Evolutionary conservation across 2,888 invertebrate species (phyloP).

Genomic region (Hirudinaria manillensis): DNA sequence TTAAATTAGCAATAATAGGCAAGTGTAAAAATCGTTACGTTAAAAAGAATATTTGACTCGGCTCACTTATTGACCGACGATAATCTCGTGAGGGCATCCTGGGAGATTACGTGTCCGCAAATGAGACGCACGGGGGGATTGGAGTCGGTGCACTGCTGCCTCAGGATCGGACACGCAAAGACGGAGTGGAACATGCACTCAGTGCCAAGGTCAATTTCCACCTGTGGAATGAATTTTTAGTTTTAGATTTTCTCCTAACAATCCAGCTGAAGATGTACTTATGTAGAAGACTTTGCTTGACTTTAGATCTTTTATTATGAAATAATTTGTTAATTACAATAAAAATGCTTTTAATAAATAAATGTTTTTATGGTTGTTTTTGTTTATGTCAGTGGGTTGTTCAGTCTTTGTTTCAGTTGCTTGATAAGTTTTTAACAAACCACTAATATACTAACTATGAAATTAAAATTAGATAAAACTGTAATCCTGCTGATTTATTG

Average conservation of each 20-base stretch:
- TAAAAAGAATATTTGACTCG: background rate
- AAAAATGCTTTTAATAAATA: too few species aligned
- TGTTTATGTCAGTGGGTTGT: too few species aligned
- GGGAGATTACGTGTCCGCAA: constrained; percentile 95
- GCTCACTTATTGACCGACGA: constrained; percentile 82
- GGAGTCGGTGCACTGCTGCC: constrained; percentile 87
- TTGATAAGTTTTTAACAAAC: too few species aligned
- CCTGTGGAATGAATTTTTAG: constrained; percentile 57
- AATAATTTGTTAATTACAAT: background rate
- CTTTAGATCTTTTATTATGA: background rate
- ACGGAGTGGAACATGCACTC: constrained; percentile 92
- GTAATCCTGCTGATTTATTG: too few species aligned
- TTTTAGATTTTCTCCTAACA: too few species aligned
- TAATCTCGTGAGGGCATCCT: constrained; percentile 90
- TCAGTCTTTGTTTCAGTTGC: too few species aligned
- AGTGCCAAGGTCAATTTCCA: constrained; percentile 85
- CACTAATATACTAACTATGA: too few species aligned
- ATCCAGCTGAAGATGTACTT: too few species aligned
- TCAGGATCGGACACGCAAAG: constrained; percentile 94
- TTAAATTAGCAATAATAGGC: background rate
- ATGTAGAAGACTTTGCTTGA: too few species aligned
- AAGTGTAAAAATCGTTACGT: background rate
- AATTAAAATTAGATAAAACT: too few species aligned
- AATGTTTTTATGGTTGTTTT: too few species aligned
- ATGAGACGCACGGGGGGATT: constrained; percentile 95